Conservation (phyloP, 2,113 vertebrate genomes). For the Prionailurus bengalensis region DNA sequence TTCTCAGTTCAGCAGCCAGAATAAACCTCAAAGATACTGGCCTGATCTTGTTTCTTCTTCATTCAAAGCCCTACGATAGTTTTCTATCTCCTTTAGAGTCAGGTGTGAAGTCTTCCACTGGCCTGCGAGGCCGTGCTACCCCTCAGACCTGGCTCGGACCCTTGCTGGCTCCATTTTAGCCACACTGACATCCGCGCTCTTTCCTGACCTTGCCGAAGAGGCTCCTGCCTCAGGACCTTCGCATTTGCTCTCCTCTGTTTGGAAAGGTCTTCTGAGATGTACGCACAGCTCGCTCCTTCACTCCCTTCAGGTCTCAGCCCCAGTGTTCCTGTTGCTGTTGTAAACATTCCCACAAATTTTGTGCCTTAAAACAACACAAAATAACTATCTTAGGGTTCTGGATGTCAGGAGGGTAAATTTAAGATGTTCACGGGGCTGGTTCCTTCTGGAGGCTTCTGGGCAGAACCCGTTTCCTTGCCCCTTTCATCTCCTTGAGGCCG, state of each 20-base stretch:
- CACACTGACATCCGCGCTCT: not conserved
- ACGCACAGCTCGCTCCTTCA: not conserved
- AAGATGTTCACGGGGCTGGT: not conserved
- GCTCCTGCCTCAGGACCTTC: not conserved
- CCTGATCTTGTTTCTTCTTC: not conserved
- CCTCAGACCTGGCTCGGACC: not conserved
- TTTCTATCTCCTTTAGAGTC: not conserved
- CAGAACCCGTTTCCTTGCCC: not conserved
- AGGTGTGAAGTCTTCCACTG: not conserved
- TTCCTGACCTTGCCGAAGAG: not conserved
- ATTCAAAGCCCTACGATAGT: not conserved
- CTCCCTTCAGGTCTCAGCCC: not conserved
- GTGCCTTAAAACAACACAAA: not conserved
- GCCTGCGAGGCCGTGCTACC: accelerated
- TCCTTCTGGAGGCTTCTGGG: not conserved
- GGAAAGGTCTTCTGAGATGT: not conserved
- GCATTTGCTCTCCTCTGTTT: not conserved
- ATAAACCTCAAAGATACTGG: not conserved
- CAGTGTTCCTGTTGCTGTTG: not conserved
- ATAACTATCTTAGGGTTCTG: not conserved
- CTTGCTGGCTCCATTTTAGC: not conserved
- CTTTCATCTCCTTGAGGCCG: not conserved
- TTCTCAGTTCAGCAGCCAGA: not conserved
- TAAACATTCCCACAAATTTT: not conserved
- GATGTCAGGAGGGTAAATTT: not conserved